phyloP scores from a whole-genome alignment of 2,113 vertebrate species.

The Urocolius indicus region DNA sequence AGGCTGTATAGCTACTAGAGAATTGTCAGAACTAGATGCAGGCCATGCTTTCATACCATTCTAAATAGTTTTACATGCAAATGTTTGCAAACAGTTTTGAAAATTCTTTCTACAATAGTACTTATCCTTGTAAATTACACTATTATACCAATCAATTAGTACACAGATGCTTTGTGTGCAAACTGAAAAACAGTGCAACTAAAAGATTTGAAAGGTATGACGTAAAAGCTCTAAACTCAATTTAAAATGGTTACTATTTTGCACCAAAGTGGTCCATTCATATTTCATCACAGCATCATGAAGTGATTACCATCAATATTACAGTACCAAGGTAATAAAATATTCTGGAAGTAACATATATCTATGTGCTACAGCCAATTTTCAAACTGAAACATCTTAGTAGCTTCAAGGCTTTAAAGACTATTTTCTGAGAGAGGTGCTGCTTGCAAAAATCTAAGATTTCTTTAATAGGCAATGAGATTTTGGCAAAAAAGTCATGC shows the following conservation, averaged over 20 bases:
- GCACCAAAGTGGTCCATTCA: not conserved
- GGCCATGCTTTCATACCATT: not conserved
- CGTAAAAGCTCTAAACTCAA: not conserved
- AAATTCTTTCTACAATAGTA: not conserved
- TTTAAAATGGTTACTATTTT: not conserved
- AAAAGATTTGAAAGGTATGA: not conserved
- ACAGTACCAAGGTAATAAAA: not conserved
- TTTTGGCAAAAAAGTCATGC: not conserved
- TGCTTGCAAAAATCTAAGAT: not conserved
- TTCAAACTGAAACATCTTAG: not conserved
- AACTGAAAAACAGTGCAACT: not conserved
- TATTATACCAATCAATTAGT: not conserved
- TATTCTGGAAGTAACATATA: not conserved
- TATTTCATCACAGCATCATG: not conserved
- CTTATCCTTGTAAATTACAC: not conserved
- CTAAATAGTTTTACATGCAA: not conserved
- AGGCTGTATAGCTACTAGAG: not conserved
- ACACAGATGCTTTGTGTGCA: not conserved
- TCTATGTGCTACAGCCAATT: not conserved
- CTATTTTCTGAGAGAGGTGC: not conserved
- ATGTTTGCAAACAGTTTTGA: not conserved
- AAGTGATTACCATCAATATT: not conserved
- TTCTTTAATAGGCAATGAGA: not conserved
- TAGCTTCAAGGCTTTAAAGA: not conserved
- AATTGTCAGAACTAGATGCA: not conserved